Percentiles rank a stretch among this genome's conserved stretches.
These are phyloP conservation scores for Aix galericulata DNA, from an alignment of 2,113 vertebrate species.

Conservation along the genomic window DNA sequence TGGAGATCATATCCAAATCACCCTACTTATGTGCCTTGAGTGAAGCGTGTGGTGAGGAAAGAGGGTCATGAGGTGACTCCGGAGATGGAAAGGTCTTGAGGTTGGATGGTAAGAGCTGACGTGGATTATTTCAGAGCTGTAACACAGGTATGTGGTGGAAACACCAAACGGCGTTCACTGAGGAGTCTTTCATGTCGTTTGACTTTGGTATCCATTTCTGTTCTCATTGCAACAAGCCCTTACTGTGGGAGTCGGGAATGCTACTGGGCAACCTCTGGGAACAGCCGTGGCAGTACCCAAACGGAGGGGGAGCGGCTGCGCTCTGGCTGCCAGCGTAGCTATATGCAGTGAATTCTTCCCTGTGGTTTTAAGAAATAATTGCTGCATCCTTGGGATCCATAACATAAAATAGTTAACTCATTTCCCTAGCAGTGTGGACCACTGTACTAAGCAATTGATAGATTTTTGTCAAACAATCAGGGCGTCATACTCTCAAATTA, in stretches of 20 bases:
- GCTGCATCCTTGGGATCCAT: not conserved
- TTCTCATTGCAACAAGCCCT: not conserved
- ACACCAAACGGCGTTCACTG: not conserved
- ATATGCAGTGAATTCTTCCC: not conserved
- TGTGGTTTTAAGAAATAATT: not conserved
- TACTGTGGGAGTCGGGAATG: not conserved
- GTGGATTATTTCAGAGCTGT: not conserved
- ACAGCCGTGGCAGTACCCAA: not conserved
- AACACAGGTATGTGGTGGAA: not conserved
- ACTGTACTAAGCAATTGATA: not conserved
- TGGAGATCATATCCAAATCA: not conserved
- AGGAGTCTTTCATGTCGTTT: fast-evolving
- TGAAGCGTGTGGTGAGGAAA: fast-evolving
- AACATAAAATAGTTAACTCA: not conserved
- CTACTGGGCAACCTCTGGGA: not conserved
- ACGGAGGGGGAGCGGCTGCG: not conserved
- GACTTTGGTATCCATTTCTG: not conserved
- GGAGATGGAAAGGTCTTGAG: not conserved
- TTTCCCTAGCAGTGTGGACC: not conserved
- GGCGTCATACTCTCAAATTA: not conserved
- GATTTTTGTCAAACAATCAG: not conserved
- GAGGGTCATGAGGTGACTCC: not conserved
- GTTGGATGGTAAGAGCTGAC: not conserved
- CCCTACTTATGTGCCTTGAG: not conserved
- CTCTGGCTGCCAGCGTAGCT: fast-evolving